A percentile compares a stretch with the other conserved stretches of the same genome.
phyloP scores from a whole-genome alignment of 2,888 invertebrate genomes.

The Machimus atricapillus region DNA sequence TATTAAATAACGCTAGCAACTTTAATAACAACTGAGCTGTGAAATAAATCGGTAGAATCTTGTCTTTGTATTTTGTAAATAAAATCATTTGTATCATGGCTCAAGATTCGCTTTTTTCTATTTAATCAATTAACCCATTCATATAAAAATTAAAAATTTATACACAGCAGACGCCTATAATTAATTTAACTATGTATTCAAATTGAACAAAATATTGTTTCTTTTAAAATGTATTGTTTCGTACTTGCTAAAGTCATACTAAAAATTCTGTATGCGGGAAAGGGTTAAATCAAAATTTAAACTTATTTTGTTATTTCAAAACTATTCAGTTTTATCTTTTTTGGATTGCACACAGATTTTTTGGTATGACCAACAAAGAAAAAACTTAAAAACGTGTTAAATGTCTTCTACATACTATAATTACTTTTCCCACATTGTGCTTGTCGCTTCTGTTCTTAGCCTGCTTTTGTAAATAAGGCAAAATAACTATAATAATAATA shows the following conservation, averaged over 20 bases:
- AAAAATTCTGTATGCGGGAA: background rate
- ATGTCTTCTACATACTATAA: background rate
- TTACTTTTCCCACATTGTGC: background rate
- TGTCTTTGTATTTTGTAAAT: no score
- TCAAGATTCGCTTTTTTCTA: background rate
- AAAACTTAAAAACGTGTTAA: background rate
- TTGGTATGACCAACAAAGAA: background rate
- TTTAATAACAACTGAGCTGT: no score
- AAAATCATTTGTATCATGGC: no score
- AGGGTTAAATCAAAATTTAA: background rate
- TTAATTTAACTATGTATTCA: background rate
- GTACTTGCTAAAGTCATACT: background rate
- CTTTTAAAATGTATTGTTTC: background rate
- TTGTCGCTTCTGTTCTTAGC: background rate
- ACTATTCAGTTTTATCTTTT: background rate
- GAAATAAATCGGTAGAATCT: no score
- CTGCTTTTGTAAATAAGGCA: background rate
- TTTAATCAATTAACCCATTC: background rate
- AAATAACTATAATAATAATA: background rate
- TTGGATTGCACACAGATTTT: background rate
- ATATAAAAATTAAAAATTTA: no score
- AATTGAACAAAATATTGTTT: background rate
- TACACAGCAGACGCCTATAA: no score
- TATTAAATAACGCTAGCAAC: no score
- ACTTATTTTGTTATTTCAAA: no score